Base-by-base conservation (phyloP, 30 jellyfish, hydroid and myxozoan genomes). In the Clytia hemisphaerica region DNA sequence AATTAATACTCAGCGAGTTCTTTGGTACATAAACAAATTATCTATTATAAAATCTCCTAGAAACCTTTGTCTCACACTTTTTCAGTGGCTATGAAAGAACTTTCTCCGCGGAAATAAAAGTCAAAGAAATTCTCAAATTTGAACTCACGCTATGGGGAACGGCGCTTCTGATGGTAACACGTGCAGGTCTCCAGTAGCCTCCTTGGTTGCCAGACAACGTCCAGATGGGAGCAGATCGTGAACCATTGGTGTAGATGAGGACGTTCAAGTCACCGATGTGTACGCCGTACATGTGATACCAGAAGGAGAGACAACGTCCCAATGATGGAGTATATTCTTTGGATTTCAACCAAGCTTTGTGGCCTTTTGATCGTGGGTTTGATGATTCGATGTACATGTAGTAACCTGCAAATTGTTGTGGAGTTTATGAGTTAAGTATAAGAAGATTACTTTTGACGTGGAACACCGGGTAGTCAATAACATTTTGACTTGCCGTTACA, bases 271-370 rank as follows among this genome's bases (percentile, higher is more conserved):
- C 49, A 26, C 94, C 94, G 30, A 88, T 84, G 21, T 80, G 61
- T 53, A 49, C 44, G 48, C 97, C 97, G 33, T 73, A 73, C 97
- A 88, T 88, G 60, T 88, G 97, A 47, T 88, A 88, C 97, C 97
- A 88, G 63, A 88, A 88, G 76, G 91, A 92, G 61, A 88, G 54
- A 30, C 97, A 88, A 49, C 94, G 94, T 1, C 97, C 97, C 26
- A 72, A 14, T 12, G 97, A 49, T 26, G 94, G 93, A 27, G 88
- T 26, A 44, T 58, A 80, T 10, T 47, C 85, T 9, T 80, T 81
- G 47, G 95, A 80, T 48, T 76, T 80, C 4, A 88, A 70, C 97
- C 97, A 88, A 3, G 97, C 97, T 47, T 88, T 88, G 83, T 88
- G 97, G 18, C 97, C 97, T 47, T 80, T 88, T 33, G 87, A 22